Base-by-base conservation (phyloP, 1,140 invertebrate species). In the Hycleus phaleratus region DNA sequence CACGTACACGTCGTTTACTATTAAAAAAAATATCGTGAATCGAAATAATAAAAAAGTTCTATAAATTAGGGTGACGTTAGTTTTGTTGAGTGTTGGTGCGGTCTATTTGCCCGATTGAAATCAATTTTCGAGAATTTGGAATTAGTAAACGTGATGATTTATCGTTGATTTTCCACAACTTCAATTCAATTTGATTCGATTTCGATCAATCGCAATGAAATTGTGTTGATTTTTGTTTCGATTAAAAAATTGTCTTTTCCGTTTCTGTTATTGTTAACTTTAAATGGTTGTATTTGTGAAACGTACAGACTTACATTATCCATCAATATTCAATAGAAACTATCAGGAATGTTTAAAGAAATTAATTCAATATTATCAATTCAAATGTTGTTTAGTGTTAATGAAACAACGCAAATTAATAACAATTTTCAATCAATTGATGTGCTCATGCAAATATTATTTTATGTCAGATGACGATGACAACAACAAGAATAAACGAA, bases 341-440 rank as follows among this genome's bases (percentile, higher is more conserved):
- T 43, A 42, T 50, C 64, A 68, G 68, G 68, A 68, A 69, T 69
- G 68, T 64, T 68, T 59, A 49, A 48, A 48, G 45, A 58, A 38
- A 40, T 24, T 56, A 32, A 32, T 32, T 7, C 32, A 5, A 5
- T 32, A n/a, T 52, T 46, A 18, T 39, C 38, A 49, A 48, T 38
- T n/a, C 39, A 60, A 46, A 59, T 51, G 44, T 47, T 44, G 26
- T 25, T 40, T 45, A 44, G 40, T 52, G 48, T 52, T 58, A 46
- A 58, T 58, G 56, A 58, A 52, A 50, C 55, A 56, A 47, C 53
- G 53, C 12, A 44, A 57, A 57, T 32, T 46, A 11, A 7, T 40
- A 6, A 25, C 43, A 3, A n/a, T 25, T 32, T 48, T 46, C 26
- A 11, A 24, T 54, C 38, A 26, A 50, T 49, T 49, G 40, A 42